Base-by-base conservation (phyloP, 2,888 invertebrate genomes). In the Iselma pallidipennis region DNA sequence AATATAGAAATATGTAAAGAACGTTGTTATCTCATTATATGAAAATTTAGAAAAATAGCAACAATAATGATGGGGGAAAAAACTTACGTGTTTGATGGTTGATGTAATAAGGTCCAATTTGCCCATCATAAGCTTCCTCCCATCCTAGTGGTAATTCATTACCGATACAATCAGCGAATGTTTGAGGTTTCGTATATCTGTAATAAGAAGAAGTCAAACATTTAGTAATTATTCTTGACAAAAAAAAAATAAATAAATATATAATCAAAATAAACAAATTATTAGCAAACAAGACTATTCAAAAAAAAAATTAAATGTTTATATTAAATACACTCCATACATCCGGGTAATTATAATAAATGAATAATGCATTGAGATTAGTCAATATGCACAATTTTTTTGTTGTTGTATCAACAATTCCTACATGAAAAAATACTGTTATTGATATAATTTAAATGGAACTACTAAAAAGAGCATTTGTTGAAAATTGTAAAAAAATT, bases 151-250 rank as follows among this genome's bases (percentile, higher is more conserved):
- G 97, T 80, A 98, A 83, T 83, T 98, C 97, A 87, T 97, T 96
- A 78, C 96, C 97, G 80, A 96, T 93, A 84, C 98, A 98, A 83
- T 98, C 98, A 74, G 97, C 96, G 85, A 98, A 98, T 63, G 94
- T 91, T 83, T 95, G 94, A 64, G 98, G 97, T 84, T 98, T 98
- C 72, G 96, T 96, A 81, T 91, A 94, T 85, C 97, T 98, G 88
- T 54, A 90, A 90, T 78, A 79, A 82, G 75, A 76, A 76, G 76
- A 66, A 71, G 29, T 29, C 12, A 29, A 37, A 16, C 16, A 37
- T 16, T 14, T 1, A 31, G 3, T 31, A 12, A n/a, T n/a, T n/a
- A n/a, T n/a, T n/a, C n/a, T n/a, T n/a, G n/a, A n/a, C n/a, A n/a
- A n/a, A n/a, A n/a, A n/a, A n/a, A n/a, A n/a, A n/a, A n/a, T n/a